These are phyloP conservation scores for Brachirus orientalis DNA, from an alignment of 2,113 vertebrate genomes.

Conservation along the genomic window DNA sequence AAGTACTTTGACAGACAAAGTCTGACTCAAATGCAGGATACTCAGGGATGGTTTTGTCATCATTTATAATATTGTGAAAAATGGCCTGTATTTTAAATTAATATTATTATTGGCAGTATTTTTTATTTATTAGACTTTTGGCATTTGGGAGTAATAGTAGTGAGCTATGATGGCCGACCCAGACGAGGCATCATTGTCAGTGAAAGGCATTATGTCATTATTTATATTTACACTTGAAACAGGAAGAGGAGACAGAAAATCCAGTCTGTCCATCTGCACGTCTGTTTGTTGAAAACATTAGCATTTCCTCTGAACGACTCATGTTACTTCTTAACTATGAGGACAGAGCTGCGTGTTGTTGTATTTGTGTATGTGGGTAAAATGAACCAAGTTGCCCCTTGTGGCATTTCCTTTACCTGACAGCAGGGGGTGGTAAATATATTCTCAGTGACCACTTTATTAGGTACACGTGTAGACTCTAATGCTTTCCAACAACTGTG, in stretches of 20 bases:
- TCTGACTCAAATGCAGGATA: too few relatives aligned
- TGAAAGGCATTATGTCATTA: constrained; percentile 34
- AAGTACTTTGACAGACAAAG: too few relatives aligned
- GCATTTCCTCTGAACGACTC: constrained; percentile 22
- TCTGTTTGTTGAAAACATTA: constrained; percentile 35
- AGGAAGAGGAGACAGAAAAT: constrained; percentile 39
- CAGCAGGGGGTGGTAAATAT: constrained; percentile 56
- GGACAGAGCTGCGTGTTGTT: not conserved
- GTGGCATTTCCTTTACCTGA: constrained; percentile 16
- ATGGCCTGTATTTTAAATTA: too few relatives aligned
- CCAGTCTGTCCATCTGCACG: constrained; percentile 13
- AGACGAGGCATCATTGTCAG: constrained; percentile 10
- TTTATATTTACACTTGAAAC: constrained; percentile 49
- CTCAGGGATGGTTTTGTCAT: too few relatives aligned
- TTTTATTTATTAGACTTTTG: too few relatives aligned
- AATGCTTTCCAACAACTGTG: not conserved
- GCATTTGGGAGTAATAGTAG: too few relatives aligned
- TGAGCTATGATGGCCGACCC: not conserved
- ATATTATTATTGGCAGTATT: not conserved
- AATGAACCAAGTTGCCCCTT: constrained; percentile 17
- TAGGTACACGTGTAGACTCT: not conserved
- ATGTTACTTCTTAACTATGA: not conserved
- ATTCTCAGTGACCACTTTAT: not conserved
- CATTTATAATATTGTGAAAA: too few relatives aligned
- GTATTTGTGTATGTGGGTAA: not conserved